phyloP scores from a whole-genome alignment of 37 sponge, comb jelly and placozoan species.

The Ephydatia muelleri region DNA sequence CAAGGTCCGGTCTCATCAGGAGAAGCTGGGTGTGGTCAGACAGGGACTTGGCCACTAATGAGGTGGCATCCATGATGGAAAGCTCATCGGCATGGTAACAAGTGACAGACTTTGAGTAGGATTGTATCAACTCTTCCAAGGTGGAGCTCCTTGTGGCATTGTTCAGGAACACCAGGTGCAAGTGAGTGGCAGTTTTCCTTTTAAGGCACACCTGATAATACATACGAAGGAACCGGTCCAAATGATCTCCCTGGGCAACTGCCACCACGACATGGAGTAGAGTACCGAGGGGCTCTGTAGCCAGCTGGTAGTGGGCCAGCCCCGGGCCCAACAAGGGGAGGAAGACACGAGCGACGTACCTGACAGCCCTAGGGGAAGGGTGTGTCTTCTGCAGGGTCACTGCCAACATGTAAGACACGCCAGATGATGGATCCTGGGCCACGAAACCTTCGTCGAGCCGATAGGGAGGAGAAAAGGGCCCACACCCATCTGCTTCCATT shows the following conservation, averaged over 20 bases:
- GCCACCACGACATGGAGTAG: conserved; percentile 21
- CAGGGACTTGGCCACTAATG: conserved; percentile 7
- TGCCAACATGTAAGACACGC: conserved; percentile 40
- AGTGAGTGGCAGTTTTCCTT: conserved; percentile 6
- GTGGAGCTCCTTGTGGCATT: background rate
- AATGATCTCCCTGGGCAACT: background rate
- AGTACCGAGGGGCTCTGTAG: background rate
- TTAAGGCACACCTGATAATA: conserved; percentile 40
- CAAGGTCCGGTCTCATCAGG: conserved; percentile 32
- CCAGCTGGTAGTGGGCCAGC: conserved; percentile 27
- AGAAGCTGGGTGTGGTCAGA: conserved; percentile 24
- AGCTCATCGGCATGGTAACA: conserved; percentile 1
- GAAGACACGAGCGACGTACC: conserved; percentile 48
- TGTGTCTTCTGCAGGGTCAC: conserved; percentile 22
- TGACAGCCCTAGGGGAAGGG: background rate
- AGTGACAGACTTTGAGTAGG: conserved; percentile 15
- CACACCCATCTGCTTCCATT: conserved; percentile 11
- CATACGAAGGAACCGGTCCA: conserved; percentile 26
- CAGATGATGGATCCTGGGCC: conserved; percentile 36
- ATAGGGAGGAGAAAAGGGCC: conserved; percentile 35
- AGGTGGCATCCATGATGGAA: conserved; percentile 9
- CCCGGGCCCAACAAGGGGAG: conserved; percentile 51
- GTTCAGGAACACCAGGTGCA: conserved; percentile 28
- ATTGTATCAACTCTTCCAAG: background rate
- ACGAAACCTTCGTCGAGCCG: conserved; percentile 51